phyloP scores from a whole-genome alignment of 2,888 invertebrate species.

The Eurois occulta region DNA sequence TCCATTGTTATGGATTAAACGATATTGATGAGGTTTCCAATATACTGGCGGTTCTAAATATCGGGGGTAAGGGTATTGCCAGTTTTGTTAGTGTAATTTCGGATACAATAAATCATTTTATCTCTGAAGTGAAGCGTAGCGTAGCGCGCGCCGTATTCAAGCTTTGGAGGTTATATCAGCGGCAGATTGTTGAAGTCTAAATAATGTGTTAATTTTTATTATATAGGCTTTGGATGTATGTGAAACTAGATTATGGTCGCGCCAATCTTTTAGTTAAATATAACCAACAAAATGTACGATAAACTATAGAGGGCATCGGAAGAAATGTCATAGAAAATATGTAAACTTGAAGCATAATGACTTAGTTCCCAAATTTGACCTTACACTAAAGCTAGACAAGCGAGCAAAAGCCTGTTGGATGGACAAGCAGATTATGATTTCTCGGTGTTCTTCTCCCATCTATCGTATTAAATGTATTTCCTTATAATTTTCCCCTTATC shows the following conservation, averaged over 20 bases:
- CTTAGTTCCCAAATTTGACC: background rate
- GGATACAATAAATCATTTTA: background rate
- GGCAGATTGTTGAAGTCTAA: background rate
- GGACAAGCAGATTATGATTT: background rate
- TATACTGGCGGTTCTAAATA: constrained; percentile 26
- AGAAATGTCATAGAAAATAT: background rate
- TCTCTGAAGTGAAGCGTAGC: background rate
- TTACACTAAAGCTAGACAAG: background rate
- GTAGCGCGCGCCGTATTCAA: background rate
- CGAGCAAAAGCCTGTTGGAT: background rate
- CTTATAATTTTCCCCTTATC: background rate
- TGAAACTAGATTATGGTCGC: too few species aligned
- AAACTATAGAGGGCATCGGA: background rate
- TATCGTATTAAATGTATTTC: background rate
- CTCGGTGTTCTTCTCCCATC: background rate
- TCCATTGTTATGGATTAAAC: constrained; percentile 46
- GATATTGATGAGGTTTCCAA: constrained; percentile 48
- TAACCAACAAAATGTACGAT: background rate
- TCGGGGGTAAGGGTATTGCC: constrained; percentile 2
- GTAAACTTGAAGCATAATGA: background rate
- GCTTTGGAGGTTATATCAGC: background rate
- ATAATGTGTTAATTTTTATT: background rate
- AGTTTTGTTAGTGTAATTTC: constrained; percentile 4
- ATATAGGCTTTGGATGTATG: background rate
- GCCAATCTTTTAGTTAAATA: too few species aligned